A percentile compares a stretch with the other conserved stretches of the same genome.
Conservation (phyloP, 2,888 invertebrate genomes). For the Stenoptilia bipunctidactyla region DNA sequence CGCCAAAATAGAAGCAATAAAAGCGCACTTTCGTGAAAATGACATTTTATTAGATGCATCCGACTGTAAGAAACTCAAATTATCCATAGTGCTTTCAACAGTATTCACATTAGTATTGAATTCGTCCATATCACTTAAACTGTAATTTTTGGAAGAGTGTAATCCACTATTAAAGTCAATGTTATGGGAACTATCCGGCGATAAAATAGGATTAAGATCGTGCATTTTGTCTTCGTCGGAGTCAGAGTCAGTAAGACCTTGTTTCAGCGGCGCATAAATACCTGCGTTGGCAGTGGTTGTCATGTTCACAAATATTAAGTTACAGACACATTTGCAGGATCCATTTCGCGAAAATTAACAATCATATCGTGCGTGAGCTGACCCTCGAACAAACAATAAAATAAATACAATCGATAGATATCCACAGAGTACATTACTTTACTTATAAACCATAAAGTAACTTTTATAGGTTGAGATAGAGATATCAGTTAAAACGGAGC, state of each 20-base stretch:
- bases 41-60: conserved; percentile 74
- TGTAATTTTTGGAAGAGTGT: conserved; percentile 55
- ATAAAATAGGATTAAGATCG: conserved; percentile 30
- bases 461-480: too few species aligned
- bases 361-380: too few species aligned
- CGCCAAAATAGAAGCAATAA: conserved; percentile 77
- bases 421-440: too few species aligned
- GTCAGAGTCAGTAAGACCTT: conserved; percentile 82
- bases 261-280: conserved; percentile 82
- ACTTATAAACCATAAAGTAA: too few species aligned
- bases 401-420: too few species aligned
- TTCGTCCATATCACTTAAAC: conserved; percentile 59
- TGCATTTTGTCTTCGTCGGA: conserved; percentile 64
- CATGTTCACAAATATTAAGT: too few species aligned
- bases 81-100: conserved; percentile 60
- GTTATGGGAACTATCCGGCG: conserved; percentile 49
- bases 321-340: conserved; percentile 5
- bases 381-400: too few species aligned
- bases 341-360: too few species aligned
- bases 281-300: conserved; percentile 56
- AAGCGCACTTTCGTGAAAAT: conserved; percentile 75
- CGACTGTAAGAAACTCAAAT: conserved; percentile 59
- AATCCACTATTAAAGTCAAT: conserved; percentile 57
- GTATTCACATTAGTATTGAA: conserved; percentile 58
- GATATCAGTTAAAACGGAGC: too few species aligned